Evolutionary conservation across 2,888 invertebrate species (phyloP), one percentile per base, ranked within the genome.

Genomic region (Crepidodera aurea): DNA sequence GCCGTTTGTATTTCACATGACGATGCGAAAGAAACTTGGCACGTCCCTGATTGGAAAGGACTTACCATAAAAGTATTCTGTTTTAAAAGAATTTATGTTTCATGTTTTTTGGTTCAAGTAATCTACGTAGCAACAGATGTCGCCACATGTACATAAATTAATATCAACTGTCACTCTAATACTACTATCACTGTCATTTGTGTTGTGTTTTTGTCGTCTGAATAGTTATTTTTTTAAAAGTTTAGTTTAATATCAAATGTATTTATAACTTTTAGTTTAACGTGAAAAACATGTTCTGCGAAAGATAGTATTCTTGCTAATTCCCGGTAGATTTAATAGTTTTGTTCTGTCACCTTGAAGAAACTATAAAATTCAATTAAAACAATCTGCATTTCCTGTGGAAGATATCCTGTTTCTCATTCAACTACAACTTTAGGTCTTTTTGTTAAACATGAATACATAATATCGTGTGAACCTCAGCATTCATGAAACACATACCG

Each of bases 321-420:
- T 34, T 5, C 12, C n/a, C n/a, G 13, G 3, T 2, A 34, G 1
- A 13, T 13, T 13, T 4, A 13, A 34, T 13, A 3, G 13, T 34
- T 8, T 34, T 1, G 2, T 13, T 34, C 13, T 34, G 34, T 57
- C 48, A 57, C 57, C 57, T 57, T 57, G 57, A 57, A 39, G 57
- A 27, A 57, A 50, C 37, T 6, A 34, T 16, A 50, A 15, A 19
- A 46, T 46, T 37, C 25, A 16, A 56, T 48, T 48, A 46, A 46
- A 48, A 37, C 25, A 29, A 56, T 37, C 56, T 39, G 25, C 48
- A 57, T 60, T 60, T 55, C 54, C 55, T 54, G 55, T 42, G 40
- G 15, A 27, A 48, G 48, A 53, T 59, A 59, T 62, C 62, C 48
- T 62, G 53, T 58, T 62, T 58, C 56, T 27, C 29, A 12, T 29